Evolutionary conservation across 2,888 invertebrate species (phyloP).

Genomic region (Malachius bipustulatus): DNA sequence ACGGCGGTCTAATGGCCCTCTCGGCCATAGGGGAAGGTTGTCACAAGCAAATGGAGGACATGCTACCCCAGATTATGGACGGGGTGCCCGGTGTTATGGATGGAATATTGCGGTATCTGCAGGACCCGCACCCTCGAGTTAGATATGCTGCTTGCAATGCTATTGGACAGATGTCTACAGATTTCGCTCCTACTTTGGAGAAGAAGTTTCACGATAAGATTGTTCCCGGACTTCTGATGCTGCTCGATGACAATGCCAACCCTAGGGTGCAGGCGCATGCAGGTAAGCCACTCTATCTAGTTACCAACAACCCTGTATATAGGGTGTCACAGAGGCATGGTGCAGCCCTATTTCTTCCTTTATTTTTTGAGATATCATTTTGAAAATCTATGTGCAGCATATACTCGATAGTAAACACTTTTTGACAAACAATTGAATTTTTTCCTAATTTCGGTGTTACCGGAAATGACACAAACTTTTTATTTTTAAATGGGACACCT

Average conservation of each 20-base stretch:
- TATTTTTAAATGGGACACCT: too few species aligned
- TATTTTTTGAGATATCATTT: too few species aligned
- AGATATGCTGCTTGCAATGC: slow-evolving; percentile 98
- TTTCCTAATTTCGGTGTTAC: too few species aligned
- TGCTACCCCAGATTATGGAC: slow-evolving; percentile 86
- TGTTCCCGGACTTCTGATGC: slow-evolving; percentile 77
- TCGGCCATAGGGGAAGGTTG: slow-evolving; percentile 98
- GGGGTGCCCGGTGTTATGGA: slow-evolving; percentile 50
- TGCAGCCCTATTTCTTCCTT: too few species aligned
- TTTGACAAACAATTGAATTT: too few species aligned
- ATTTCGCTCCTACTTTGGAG: slow-evolving; percentile 93
- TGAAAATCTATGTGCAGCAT: too few species aligned
- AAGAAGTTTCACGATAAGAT: slow-evolving; percentile 96
- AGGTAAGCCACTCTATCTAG: slow-evolving; percentile 37
- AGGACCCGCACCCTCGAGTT: slow-evolving; percentile 72
- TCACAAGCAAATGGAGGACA: slow-evolving; percentile 93
- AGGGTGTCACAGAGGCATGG: too few species aligned
- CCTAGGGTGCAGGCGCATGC: slow-evolving; percentile 88
- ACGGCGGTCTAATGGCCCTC: slow-evolving; percentile 97
- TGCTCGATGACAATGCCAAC: slow-evolving; percentile 81
- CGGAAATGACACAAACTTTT: too few species aligned
- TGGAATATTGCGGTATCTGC: slow-evolving; percentile 31
- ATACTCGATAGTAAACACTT: too few species aligned
- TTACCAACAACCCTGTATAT: too few species aligned
- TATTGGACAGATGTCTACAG: slow-evolving; percentile 96